A percentile compares a stretch with the other conserved stretches of the same genome.
Conservation (phyloP, 2,797 vertebrate genomes). For the Takifugu ocellatus region DNA sequence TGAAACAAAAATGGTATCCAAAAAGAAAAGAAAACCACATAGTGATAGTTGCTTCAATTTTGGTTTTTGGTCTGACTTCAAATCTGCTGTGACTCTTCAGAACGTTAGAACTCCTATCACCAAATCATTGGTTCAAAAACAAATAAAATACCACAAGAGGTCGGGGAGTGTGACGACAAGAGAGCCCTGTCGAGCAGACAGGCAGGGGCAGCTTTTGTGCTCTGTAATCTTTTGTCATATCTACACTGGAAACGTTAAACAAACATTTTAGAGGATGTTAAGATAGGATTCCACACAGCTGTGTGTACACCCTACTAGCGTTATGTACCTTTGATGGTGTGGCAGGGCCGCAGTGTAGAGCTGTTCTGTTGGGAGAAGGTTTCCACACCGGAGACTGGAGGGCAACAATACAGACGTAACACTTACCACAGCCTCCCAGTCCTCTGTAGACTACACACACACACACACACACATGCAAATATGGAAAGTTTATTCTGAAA, state of each 20-base stretch:
- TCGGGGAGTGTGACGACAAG: slow-evolving; percentile 20
- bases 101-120: slow-evolving; percentile 30
- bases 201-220: slow-evolving; percentile 36
- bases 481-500: neutral
- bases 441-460: slow-evolving; percentile 80
- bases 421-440: slow-evolving; percentile 86
- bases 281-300: slow-evolving; percentile 10
- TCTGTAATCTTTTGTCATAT: too few relatives aligned
- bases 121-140: slow-evolving; percentile 15
- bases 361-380: slow-evolving; percentile 85
- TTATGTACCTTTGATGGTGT: slow-evolving; percentile 78
- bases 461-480: slow-evolving; percentile 19
- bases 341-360: slow-evolving; percentile 80
- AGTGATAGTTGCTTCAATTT: too few relatives aligned
- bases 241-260: slow-evolving; percentile 34
- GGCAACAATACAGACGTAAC: slow-evolving; percentile 77
- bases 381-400: slow-evolving; percentile 82
- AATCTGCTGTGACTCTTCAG: neutral
- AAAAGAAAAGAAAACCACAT: too few relatives aligned
- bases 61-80: too few relatives aligned
- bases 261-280: slow-evolving; percentile 4
- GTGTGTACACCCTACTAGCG: neutral
- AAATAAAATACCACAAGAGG: slow-evolving; percentile 8
- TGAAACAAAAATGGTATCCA: too few relatives aligned
- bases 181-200: slow-evolving; percentile 17